Percentiles rank a stretch among this genome's conserved stretches.
Conservation (phyloP, 1,140 invertebrate genomes). For the Drosophila sechellia region DNA sequence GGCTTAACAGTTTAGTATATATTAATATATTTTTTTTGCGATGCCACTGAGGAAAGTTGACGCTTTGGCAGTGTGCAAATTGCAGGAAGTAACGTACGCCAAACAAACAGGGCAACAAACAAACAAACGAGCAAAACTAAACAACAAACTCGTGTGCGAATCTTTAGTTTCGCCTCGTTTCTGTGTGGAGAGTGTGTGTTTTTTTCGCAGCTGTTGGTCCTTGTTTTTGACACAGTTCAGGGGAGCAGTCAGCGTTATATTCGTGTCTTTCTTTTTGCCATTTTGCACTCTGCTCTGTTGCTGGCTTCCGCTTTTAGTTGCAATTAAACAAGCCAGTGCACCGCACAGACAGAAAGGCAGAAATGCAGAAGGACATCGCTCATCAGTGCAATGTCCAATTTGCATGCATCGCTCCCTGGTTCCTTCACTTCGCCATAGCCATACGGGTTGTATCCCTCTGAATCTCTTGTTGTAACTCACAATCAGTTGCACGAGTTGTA, state of each 20-base stretch:
- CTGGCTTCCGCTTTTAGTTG: slow-evolving; percentile 71
- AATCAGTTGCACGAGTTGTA: slow-evolving; percentile 10
- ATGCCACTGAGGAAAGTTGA: slow-evolving; percentile 32
- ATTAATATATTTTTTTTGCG: neutral
- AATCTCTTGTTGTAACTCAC: slow-evolving; percentile 10
- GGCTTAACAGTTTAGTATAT: no score
- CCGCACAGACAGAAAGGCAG: slow-evolving; percentile 41
- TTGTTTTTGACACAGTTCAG: slow-evolving; percentile 78
- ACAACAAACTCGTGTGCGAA: slow-evolving; percentile 63
- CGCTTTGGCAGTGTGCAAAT: slow-evolving; percentile 65
- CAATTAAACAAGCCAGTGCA: slow-evolving; percentile 77
- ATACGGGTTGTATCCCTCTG: slow-evolving; percentile 7
- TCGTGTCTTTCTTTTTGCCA: slow-evolving; percentile 15
- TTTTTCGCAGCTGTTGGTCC: slow-evolving; percentile 32
- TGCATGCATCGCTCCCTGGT: slow-evolving; percentile 37
- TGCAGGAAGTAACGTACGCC: slow-evolving; percentile 68
- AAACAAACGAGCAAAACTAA: slow-evolving; percentile 67
- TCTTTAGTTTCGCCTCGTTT: slow-evolving; percentile 24
- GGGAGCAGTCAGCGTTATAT: slow-evolving; percentile 61
- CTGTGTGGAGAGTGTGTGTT: neutral
- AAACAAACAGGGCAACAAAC: slow-evolving; percentile 40
- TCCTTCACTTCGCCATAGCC: slow-evolving; percentile 11
- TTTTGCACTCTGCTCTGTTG: slow-evolving; percentile 5
- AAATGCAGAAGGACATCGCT: slow-evolving; percentile 55
- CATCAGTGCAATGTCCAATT: slow-evolving; percentile 74